Evolutionary conservation across 2,797 vertebrate species (phyloP).

Genomic region (Coreius guichenoti): DNA sequence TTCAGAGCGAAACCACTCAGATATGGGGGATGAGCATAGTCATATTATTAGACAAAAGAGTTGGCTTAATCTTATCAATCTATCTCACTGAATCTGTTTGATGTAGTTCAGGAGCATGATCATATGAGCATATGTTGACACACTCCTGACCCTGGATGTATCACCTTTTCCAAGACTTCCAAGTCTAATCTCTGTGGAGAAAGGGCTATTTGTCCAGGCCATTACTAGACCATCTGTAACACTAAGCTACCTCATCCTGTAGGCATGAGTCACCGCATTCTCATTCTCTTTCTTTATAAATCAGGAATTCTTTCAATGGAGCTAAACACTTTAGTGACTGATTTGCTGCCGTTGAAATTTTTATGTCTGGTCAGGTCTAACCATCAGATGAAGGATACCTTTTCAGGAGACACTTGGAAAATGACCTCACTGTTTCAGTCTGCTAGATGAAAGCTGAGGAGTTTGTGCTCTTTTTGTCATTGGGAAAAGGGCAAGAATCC

Average conservation of each 20-base stretch:
- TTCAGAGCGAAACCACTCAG: conserved; percentile 52
- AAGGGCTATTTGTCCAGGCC: conserved; percentile 14
- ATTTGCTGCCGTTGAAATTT: conserved; percentile 3
- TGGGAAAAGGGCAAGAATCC: conserved; percentile 56
- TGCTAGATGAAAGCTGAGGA: conserved; percentile 58
- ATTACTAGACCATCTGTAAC: conserved; percentile 21
- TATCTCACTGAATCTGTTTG: conserved; percentile 11
- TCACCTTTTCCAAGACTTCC: conserved; percentile 4
- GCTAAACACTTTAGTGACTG: conserved; percentile 26
- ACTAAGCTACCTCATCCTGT: conserved; percentile 13
- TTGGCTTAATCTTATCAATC: background rate
- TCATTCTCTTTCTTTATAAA: conserved; percentile 22
- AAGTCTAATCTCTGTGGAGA: conserved; percentile 27
- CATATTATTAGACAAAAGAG: conserved; percentile 1
- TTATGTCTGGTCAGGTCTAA: conserved; percentile 34
- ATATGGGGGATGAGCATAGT: background rate
- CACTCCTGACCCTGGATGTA: conserved; percentile 27
- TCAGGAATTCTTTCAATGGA: conserved; percentile 16
- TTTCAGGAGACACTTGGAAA: conserved; percentile 51
- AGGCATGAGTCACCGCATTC: conserved; percentile 30
- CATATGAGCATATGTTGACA: conserved; percentile 41
- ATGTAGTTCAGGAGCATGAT: conserved; percentile 27
- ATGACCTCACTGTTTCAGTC: conserved; percentile 62
- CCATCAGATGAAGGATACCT: conserved; percentile 36
- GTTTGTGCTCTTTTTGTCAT: conserved; percentile 54